Base-by-base conservation (phyloP, 2,888 invertebrate species). In the Agrotis exclamationis region DNA sequence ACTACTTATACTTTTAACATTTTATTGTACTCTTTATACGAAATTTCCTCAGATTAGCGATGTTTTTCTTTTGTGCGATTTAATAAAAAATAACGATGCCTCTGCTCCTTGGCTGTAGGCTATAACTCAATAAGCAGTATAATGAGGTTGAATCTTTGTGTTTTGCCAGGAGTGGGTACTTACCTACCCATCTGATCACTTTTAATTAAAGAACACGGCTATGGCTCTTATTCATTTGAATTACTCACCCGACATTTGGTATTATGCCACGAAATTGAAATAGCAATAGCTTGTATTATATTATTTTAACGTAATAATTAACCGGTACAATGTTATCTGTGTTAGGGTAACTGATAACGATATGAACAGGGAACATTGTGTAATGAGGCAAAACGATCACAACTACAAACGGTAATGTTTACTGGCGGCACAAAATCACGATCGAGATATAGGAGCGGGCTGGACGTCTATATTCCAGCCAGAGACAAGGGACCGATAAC, bases 401-500 rank as follows among this genome's bases (percentile, higher is more conserved):
- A 77, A 83, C 74, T 84, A 82, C 74, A 72, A 85, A 72, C 63
- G 73, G 66, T 77, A 82, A 86, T 88, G 87, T 88, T 87, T 86
- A 87, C 89, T 69, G 72, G 72, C 69, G 72, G 54, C 67, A 74
- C 76, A 86, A 92, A 94, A 94, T 95, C 93, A 91, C 91, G 81
- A 88, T 85, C 89, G 86, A 91, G 90, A 94, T 93, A 92, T 92
- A 93, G 89, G 59, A 91, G 87, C 86, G 86, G 89, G 86, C 89
- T 90, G 93, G 93, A 96, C 93, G 95, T 95, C 95, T 95, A 94
- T 94, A 95, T 96, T 94, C 93, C 89, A 90, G 91, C 90, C 89
- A 91, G 94, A 95, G 95, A 95, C 96, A 95, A 95, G 96, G 95
- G 96, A 95, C 96, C 95, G 96, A 95, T 96, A 96, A 96, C 95